Conservation (phyloP, 1,140 invertebrate genomes). For the Palaemon carinicauda region DNA sequence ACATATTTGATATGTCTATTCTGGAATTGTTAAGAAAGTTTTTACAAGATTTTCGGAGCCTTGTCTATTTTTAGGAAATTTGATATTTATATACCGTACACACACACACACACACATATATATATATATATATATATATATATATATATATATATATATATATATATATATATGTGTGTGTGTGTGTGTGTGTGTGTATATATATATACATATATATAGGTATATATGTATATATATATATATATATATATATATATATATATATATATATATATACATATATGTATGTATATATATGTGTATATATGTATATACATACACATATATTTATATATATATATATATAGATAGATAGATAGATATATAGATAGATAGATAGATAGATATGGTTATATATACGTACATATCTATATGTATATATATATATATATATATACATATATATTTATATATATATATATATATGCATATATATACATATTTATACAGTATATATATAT, state of each 20-base stretch:
- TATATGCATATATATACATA: neutral
- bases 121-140: slow-evolving; percentile 2
- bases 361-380: neutral
- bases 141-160: neutral
- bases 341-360: neutral
- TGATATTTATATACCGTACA: no score
- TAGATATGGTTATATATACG: neutral
- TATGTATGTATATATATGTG: neutral
- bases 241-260: neutral
- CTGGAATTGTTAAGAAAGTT: no score
- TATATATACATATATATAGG: neutral
- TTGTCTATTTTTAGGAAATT: no score
- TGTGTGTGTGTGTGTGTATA: neutral
- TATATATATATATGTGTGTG: neutral
- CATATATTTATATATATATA: neutral
- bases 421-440: neutral
- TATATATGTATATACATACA: neutral
- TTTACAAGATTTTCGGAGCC: no score
- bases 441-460: neutral
- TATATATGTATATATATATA: neutral
- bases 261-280: neutral
- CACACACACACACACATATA: neutral
- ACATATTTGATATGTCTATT: no score
- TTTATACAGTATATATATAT: neutral
- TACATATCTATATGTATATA: neutral